These are phyloP conservation scores for Lacerta viridis DNA, from an alignment of 2,797 vertebrate genomes.

Conservation along the genomic window DNA sequence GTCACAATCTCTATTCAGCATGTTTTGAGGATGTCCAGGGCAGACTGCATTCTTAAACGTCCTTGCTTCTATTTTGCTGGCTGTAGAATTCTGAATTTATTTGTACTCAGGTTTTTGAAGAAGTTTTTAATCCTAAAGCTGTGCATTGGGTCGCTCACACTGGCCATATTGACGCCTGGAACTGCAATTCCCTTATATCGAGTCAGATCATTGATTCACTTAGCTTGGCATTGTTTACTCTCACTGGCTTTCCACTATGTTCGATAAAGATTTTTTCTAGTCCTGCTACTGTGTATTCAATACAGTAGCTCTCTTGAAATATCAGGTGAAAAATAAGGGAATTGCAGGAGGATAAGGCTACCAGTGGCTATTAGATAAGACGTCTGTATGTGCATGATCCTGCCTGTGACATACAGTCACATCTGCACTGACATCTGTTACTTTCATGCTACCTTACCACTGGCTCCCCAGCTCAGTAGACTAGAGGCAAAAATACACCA, in stretches of 20 bases:
- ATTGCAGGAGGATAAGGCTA: neutral
- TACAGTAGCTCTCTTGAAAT: neutral
- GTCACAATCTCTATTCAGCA: neutral
- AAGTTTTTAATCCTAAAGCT: neutral
- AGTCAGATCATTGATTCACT: neutral
- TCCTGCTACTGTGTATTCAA: neutral
- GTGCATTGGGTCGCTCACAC: neutral
- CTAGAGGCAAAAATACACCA: neutral
- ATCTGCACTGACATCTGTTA: neutral
- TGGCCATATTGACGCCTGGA: neutral
- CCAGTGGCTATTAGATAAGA: neutral
- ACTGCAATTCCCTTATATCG: neutral
- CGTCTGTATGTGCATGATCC: neutral
- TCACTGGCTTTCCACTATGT: neutral
- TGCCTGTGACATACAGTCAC: neutral
- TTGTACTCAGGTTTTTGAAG: neutral
- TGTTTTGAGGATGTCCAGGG: neutral
- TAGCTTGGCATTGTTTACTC: neutral
- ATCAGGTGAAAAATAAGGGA: neutral
- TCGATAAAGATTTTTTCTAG: neutral
- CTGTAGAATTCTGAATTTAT: neutral
- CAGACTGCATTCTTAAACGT: neutral
- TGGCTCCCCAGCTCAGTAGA: neutral
- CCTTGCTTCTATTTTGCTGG: neutral
- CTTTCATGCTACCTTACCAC: neutral